Base-by-base conservation (phyloP, 1,140 invertebrate species). In the Globodera ellingtonae region DNA sequence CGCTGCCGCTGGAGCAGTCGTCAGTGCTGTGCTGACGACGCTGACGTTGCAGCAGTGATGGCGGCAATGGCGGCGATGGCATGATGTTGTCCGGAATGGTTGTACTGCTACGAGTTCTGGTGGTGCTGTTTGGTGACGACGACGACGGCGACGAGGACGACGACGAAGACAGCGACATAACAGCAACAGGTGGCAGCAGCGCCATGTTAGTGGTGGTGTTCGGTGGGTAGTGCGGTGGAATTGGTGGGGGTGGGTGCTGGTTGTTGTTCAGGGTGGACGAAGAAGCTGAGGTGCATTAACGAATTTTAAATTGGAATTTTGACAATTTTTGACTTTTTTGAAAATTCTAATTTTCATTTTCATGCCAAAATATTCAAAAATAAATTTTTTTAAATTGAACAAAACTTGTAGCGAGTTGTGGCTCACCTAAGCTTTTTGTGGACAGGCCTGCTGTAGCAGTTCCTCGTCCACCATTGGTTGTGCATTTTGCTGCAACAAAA, bases 11-110 rank as follows among this genome's bases (percentile, higher is more conserved):
- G 66, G 2, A 10, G 48, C 73, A 47, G 8, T 69, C 67, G 35
- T 79, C 73, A 10, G 73, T 66, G 74, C 75, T 72, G 44, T n/a
- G 78, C 21, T 79, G 78, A 48, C 75, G 35, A 8, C 79, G 59
- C 21, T 21, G 50, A 10, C 9, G 15, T 3, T 35, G 67, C 44
- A 52, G 44, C 50, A 6, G 47, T 15, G 56, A 21, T 78, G 73
- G 8, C 56, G 78, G 9, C 35, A 48, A 75, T 18, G 56, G 56
- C n/a, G 24, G 46, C 46, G n/a, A 69, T 70, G 13, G 35, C 47
- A 69, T 35, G 75, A 46, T 35, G 35, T 35, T 76, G 59, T 74
- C 24, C 4, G 50, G 75, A 9, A 24, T 47, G 59, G 67, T 10
- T 24, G 75, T 21, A 76, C 21, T 62, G 62, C 62, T 35, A 10